Conservation (phyloP, 2,888 invertebrate genomes). For the Diloba caeruleocephala region DNA sequence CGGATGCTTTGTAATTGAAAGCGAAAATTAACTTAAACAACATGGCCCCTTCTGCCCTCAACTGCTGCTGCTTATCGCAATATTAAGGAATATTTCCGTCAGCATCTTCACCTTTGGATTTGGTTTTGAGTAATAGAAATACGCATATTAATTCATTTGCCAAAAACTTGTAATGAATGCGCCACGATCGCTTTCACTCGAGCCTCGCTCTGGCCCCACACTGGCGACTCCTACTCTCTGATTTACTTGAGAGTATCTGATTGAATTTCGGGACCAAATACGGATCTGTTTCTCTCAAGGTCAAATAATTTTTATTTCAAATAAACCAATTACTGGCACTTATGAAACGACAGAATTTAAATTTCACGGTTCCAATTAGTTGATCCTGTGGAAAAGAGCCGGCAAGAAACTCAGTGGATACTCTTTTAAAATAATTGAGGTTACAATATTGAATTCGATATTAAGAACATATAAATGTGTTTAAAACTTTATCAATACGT, state of each 20-base stretch:
- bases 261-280: slow-evolving; percentile 40
- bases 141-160: slow-evolving; percentile 18
- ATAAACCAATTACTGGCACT: too few relatives aligned
- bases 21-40: slow-evolving; percentile 20
- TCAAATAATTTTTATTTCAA: too few relatives aligned
- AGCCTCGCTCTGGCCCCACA: slow-evolving; percentile 17
- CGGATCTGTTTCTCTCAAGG: slow-evolving; percentile 33
- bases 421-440: too few relatives aligned
- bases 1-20: slow-evolving; percentile 23
- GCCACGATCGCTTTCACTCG: not conserved
- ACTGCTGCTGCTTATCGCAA: not conserved
- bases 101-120: slow-evolving; percentile 4
- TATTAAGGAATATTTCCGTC: not conserved
- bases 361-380: too few relatives aligned
- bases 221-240: slow-evolving; percentile 28
- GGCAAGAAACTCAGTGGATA: too few relatives aligned
- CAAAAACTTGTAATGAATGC: slow-evolving; percentile 9
- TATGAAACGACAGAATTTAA: slow-evolving; percentile 43
- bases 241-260: slow-evolving; percentile 52
- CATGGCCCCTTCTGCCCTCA: not conserved
- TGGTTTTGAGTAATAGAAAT: slow-evolving; percentile 4
- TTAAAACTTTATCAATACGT: too few relatives aligned
- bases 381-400: too few relatives aligned
- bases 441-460: too few relatives aligned
- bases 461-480: too few relatives aligned